Percentiles rank a stretch among this genome's conserved stretches.
Conservation (phyloP, 1,140 invertebrate species). For the Brachionus angularis region DNA sequence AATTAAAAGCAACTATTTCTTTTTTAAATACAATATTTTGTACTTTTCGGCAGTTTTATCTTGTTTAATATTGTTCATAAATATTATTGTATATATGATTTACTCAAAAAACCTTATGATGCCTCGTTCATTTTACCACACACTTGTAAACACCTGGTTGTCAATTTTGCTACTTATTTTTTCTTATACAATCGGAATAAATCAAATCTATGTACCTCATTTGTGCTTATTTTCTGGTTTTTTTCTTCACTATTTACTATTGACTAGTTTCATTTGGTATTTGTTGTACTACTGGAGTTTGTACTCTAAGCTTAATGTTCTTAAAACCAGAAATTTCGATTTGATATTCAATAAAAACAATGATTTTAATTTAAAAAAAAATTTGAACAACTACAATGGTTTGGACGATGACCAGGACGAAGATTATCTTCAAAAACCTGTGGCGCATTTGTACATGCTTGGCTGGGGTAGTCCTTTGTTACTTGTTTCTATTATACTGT, state of each 20-base stretch:
- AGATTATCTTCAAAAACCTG: conserved; percentile 26
- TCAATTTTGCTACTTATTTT: conserved; percentile 20
- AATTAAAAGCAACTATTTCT: background rate
- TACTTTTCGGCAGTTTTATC: conserved; percentile 5
- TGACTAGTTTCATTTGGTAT: conserved; percentile 17
- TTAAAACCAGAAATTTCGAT: conserved; percentile 11
- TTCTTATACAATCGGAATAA: background rate
- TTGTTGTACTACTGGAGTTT: conserved; percentile 36
- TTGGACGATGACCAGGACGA: conserved; percentile 5
- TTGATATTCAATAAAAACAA: conserved; percentile 20
- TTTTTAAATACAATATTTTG: conserved; percentile 8
- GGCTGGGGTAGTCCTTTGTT: conserved; percentile 25
- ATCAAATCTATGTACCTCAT: conserved; percentile 35
- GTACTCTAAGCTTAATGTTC: background rate
- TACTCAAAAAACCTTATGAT: background rate
- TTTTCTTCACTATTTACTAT: conserved; percentile 3
- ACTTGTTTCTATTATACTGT: conserved; percentile 9
- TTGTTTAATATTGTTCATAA: background rate
- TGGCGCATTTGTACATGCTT: conserved; percentile 33
- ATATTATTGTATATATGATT: background rate
- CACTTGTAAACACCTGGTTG: conserved; percentile 20
- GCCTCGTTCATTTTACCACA: conserved; percentile 24
- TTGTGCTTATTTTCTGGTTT: background rate
- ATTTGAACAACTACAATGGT: background rate
- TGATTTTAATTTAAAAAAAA: conserved; percentile 25